These are phyloP conservation scores for Drosophila kikkawai DNA, from an alignment of 1,140 invertebrate genomes.

Conservation along the genomic window DNA sequence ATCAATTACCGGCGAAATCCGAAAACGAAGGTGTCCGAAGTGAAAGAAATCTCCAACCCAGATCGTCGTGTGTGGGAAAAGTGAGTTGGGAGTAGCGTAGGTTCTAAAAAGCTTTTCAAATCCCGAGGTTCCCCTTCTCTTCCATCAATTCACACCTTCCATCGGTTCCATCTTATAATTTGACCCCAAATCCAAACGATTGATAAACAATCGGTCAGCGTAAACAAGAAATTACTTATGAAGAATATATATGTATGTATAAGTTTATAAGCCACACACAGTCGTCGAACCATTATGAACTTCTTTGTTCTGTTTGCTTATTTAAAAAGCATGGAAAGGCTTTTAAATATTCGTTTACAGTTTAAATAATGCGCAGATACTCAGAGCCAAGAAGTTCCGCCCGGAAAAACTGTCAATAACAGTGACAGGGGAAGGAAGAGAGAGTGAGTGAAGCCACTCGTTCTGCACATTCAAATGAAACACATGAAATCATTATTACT, in stretches of 20 bases:
- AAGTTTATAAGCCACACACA: constrained; percentile 6
- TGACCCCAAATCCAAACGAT: constrained; percentile 20
- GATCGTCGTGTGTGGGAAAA: constrained; percentile 58
- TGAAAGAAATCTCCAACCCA: constrained; percentile 30
- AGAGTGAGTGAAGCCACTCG: constrained; percentile 14
- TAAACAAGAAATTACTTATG: constrained; percentile 41
- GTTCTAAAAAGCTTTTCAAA: constrained; percentile 48
- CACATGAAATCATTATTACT: constrained; percentile 40
- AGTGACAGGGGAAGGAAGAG: background rate
- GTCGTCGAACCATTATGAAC: constrained; percentile 7
- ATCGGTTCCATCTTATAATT: constrained; percentile 15
- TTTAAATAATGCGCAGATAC: constrained; percentile 18
- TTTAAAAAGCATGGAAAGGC: constrained; percentile 49
- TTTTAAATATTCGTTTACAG: constrained; percentile 42
- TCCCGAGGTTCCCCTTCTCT: background rate
- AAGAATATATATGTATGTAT: constrained; percentile 10
- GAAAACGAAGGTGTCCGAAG: constrained; percentile 41
- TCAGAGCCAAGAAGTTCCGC: constrained; percentile 18
- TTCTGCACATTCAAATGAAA: constrained; percentile 47
- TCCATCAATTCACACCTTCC: constrained; percentile 26
- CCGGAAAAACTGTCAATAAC: constrained; percentile 5
- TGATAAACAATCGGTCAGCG: constrained; percentile 46
- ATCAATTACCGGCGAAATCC: constrained; percentile 50
- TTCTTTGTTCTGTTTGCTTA: constrained; percentile 42
- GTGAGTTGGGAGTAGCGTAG: background rate